phyloP scores from a whole-genome alignment of 2,797 vertebrate genomes.

The Allobates femoralis region DNA sequence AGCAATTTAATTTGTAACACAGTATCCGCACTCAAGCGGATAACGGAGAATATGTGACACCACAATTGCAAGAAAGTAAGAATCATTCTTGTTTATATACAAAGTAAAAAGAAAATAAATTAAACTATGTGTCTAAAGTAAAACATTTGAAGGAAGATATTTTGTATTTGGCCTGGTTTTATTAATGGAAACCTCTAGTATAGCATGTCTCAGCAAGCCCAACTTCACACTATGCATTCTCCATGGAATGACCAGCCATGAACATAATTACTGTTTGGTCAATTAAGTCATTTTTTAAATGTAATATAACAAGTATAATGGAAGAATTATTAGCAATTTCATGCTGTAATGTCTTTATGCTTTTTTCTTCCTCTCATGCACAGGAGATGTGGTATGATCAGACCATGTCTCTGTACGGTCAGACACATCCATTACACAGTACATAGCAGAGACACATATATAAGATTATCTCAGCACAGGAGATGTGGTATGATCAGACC shows the following conservation, averaged over 20 bases:
- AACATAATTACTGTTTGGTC: constrained; percentile 8
- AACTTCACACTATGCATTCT: not conserved
- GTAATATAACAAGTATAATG: not conserved
- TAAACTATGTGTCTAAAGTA: not conserved
- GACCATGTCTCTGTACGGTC: no score
- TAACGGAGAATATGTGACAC: constrained; percentile 92
- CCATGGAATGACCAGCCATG: constrained; percentile 25
- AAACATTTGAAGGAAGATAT: no score
- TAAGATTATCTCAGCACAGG: no score
- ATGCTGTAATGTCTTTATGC: no score
- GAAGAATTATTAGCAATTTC: no score
- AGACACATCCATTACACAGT: no score
- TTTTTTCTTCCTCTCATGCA: no score
- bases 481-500: no score
- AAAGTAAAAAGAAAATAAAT: not conserved
- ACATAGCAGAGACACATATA: no score
- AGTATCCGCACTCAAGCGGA: constrained; percentile 93
- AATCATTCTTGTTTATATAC: not conserved
- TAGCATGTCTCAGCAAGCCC: constrained; percentile 48
- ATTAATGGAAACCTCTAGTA: not conserved
- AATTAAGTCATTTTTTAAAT: not conserved
- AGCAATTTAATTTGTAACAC: constrained; percentile 93
- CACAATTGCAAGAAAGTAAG: constrained; percentile 94
- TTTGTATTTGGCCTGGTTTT: not conserved
- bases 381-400: no score